Percentiles rank a stretch among this genome's conserved stretches.
Evolutionary conservation across 92 coral and sea anemone species (phyloP).

Genomic region (Virgularia gustaviana): DNA sequence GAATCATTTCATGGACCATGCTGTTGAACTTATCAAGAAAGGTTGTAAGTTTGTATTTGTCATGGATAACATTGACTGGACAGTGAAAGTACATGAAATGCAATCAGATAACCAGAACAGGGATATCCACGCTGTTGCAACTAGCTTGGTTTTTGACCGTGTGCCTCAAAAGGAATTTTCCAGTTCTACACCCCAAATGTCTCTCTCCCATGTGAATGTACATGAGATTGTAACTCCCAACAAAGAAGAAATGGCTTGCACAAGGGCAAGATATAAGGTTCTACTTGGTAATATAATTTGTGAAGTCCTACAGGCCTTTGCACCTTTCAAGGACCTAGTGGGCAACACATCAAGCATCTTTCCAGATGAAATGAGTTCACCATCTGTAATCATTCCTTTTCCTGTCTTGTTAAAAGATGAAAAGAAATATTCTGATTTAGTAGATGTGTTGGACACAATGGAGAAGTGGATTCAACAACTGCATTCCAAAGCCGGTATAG

Average conservation of each 20-base stretch:
- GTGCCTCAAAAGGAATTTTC: slow-evolving; percentile 10
- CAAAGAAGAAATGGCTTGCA: slow-evolving; percentile 19
- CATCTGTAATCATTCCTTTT: slow-evolving; percentile 18
- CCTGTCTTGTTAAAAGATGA: slow-evolving; percentile 14
- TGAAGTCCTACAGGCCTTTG: neutral
- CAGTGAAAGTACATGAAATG: slow-evolving; percentile 18
- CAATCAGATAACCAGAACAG: slow-evolving; percentile 4
- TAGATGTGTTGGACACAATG: slow-evolving; percentile 20
- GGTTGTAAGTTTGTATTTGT: slow-evolving; percentile 18
- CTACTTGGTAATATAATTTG: slow-evolving; percentile 4
- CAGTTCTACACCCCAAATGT: slow-evolving; percentile 10
- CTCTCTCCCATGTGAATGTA: slow-evolving; percentile 11
- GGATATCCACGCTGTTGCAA: slow-evolving; percentile 12
- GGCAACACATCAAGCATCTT: neutral
- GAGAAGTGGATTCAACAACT: slow-evolving; percentile 20
- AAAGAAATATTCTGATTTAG: slow-evolving; percentile 16
- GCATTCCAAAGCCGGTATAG: slow-evolving; percentile 14
- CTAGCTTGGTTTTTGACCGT: slow-evolving; percentile 20
- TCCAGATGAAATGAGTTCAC: slow-evolving; percentile 9
- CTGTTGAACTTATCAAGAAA: slow-evolving; percentile 21
- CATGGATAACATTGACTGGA: slow-evolving; percentile 21
- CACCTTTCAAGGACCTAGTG: slow-evolving; percentile 11
- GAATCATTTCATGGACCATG: slow-evolving; percentile 17
- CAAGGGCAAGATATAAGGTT: slow-evolving; percentile 19
- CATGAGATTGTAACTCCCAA: neutral